phyloP scores from a whole-genome alignment of 2,888 invertebrate species.

The Ophonus ardosiacus region DNA sequence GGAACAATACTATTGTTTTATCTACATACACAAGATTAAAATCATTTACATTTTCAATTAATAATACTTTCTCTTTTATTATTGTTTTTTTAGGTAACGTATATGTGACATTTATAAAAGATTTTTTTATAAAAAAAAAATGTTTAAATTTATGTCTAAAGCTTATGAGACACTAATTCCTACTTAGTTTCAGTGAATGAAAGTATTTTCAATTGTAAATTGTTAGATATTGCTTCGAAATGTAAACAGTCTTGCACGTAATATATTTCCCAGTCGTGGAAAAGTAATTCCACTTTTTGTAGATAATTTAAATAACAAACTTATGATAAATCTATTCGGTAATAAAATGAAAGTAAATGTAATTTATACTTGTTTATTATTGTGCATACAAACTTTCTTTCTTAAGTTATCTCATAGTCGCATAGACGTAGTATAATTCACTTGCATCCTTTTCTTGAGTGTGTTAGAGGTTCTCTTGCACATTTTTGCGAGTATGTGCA shows the following conservation, averaged over 20 bases:
- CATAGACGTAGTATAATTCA: neutral
- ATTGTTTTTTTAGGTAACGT: too few relatives aligned
- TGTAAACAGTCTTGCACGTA: too few relatives aligned
- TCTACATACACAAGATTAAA: too few relatives aligned
- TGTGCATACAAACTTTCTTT: neutral
- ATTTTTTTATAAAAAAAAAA: too few relatives aligned
- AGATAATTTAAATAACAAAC: neutral
- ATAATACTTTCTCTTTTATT: too few relatives aligned
- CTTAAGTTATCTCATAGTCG: neutral
- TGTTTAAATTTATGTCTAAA: too few relatives aligned
- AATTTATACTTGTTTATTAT: neutral
- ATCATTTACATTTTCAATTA: too few relatives aligned
- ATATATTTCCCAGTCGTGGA: neutral
- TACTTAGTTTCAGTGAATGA: too few relatives aligned
- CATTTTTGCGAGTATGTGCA: constrained; percentile 9
- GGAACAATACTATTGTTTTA: too few relatives aligned
- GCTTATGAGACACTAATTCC: too few relatives aligned
- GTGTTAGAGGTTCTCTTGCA: neutral
- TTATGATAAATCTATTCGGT: neutral
- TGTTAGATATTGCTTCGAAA: neutral
- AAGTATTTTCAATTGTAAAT: too few relatives aligned
- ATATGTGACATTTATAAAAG: too few relatives aligned
- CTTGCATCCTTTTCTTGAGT: neutral
- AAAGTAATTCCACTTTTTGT: neutral
- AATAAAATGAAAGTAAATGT: neutral